Evolutionary conservation across 2,113 vertebrate species (phyloP).

Genomic region (Henicopernis longicauda): DNA sequence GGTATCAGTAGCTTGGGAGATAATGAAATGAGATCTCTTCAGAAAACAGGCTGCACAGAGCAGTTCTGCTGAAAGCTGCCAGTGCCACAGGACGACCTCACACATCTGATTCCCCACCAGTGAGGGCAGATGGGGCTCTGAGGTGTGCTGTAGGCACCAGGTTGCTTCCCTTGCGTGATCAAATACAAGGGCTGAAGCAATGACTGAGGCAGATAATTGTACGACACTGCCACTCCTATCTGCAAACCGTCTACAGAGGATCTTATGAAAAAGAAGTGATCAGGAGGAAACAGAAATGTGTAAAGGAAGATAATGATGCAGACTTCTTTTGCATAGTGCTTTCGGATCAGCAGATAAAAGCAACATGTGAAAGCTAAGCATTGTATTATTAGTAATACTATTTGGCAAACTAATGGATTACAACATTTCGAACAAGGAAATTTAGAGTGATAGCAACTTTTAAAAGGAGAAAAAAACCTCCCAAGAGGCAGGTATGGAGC

Average conservation of each 20-base stretch:
- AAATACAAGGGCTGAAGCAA: neutral
- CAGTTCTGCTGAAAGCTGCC: neutral
- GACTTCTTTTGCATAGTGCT: neutral
- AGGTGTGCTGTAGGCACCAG: neutral
- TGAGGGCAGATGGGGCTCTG: neutral
- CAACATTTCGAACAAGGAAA: neutral
- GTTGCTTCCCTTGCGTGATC: neutral
- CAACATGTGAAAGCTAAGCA: neutral
- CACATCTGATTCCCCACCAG: neutral
- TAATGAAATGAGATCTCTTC: neutral
- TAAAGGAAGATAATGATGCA: neutral
- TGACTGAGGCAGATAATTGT: neutral
- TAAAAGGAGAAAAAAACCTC: neutral
- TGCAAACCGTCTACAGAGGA: neutral
- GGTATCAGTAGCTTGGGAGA: neutral
- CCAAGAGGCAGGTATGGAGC: neutral
- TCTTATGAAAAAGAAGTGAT: neutral
- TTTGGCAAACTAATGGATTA: neutral
- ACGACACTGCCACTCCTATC: fast-evolving
- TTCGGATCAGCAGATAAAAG: neutral
- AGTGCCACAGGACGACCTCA: neutral
- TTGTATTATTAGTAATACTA: neutral
- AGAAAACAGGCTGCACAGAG: neutral
- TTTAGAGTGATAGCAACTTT: neutral
- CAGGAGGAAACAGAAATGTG: neutral